Conservation (phyloP, 1,140 invertebrate genomes). For the Gonatopus flavifemur region DNA sequence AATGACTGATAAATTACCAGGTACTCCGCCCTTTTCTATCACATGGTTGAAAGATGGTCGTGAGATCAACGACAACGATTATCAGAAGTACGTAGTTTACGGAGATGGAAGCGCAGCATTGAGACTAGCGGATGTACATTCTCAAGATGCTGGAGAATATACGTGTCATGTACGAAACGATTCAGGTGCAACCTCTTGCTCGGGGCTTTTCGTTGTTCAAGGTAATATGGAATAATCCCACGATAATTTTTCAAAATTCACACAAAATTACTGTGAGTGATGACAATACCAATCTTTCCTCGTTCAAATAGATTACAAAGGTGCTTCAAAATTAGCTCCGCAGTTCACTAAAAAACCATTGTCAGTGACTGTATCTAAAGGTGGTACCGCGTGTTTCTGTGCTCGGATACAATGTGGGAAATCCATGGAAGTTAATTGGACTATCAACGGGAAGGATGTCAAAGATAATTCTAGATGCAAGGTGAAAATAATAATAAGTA, state of each 20-base stretch:
- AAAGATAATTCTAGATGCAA: slow-evolving; percentile 44
- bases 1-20: slow-evolving; percentile 38
- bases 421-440: slow-evolving; percentile 50
- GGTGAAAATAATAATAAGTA: slow-evolving; percentile 30
- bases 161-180: slow-evolving; percentile 66
- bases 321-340: slow-evolving; percentile 26
- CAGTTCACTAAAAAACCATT: slow-evolving; percentile 54
- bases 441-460: slow-evolving; percentile 49
- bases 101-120: slow-evolving; percentile 65
- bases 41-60: slow-evolving; percentile 73
- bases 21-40: slow-evolving; percentile 66
- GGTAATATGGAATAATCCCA: slow-evolving; percentile 38
- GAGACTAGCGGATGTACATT: slow-evolving; percentile 65
- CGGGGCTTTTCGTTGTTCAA: slow-evolving; percentile 59
- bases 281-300: background rate
- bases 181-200: slow-evolving; percentile 62
- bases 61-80: slow-evolving; percentile 68
- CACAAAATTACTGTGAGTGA: background rate
- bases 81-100: slow-evolving; percentile 64
- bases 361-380: slow-evolving; percentile 43
- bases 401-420: slow-evolving; percentile 40
- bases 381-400: slow-evolving; percentile 54
- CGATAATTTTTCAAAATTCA: slow-evolving; percentile 1
- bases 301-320: slow-evolving; percentile 35
- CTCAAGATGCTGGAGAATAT: slow-evolving; percentile 73